Conservation (phyloP, 1,140 invertebrate species). For the Acromyrmex echinatior region DNA sequence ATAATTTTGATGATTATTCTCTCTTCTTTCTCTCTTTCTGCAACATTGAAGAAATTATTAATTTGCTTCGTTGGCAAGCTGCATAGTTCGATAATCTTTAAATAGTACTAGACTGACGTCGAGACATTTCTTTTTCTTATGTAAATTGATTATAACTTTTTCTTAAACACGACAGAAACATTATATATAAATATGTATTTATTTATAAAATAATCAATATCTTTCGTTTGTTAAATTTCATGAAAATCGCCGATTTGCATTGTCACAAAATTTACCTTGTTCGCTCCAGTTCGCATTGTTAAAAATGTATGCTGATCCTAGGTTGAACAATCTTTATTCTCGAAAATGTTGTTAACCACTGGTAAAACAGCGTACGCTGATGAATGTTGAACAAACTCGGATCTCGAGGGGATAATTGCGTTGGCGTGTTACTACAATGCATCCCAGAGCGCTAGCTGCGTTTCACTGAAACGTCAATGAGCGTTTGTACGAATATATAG, state of each 20-base stretch:
- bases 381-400: conserved; percentile 14
- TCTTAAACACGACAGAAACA: background rate
- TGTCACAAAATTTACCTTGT: background rate
- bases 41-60: background rate
- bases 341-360: conserved; percentile 43
- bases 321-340: conserved; percentile 22
- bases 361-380: conserved; percentile 44
- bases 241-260: background rate
- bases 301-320: background rate
- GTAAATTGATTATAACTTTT: background rate
- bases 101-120: background rate
- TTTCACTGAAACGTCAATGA: conserved; percentile 41
- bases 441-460: conserved; percentile 29
- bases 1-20: background rate
- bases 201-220: background rate
- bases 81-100: background rate
- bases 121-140: conserved; percentile 10
- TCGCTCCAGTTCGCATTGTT: background rate
- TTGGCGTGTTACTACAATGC: conserved; percentile 34
- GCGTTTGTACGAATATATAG: conserved; percentile 64
- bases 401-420: conserved; percentile 60
- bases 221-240: background rate
- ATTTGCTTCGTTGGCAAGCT: background rate
- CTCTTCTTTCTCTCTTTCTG: background rate
- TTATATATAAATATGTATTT: background rate